phyloP scores from a whole-genome alignment of 1,140 invertebrate species.

The Tenebrio molitor region DNA sequence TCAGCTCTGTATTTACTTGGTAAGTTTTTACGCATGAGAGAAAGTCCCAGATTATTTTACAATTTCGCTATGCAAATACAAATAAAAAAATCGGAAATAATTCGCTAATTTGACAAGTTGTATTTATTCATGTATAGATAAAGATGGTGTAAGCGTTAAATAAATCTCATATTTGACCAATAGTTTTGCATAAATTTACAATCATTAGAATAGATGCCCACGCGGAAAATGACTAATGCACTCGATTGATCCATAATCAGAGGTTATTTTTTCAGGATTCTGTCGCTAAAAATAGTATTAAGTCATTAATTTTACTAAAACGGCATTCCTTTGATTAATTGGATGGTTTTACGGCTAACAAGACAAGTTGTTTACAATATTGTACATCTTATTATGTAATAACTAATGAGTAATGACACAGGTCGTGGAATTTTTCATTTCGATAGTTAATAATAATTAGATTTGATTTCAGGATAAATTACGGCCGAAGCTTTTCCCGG shows the following conservation, averaged over 20 bases:
- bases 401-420: constrained; percentile 10
- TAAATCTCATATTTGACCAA: constrained; percentile 4
- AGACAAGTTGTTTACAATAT: constrained; percentile 33
- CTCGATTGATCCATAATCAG: not conserved
- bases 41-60: no score
- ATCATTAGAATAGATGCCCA: constrained; percentile 1
- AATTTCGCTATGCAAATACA: no score
- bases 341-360: constrained; percentile 13
- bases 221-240: constrained; percentile 12
- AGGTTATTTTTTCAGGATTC: not conserved
- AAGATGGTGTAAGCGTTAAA: not conserved
- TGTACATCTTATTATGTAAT: constrained; percentile 18
- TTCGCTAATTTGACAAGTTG: no score
- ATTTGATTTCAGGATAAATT: not conserved
- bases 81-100: no score
- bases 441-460: constrained; percentile 2
- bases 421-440: not conserved
- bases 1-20: no score
- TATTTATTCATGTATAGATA: not conserved
- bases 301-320: constrained; percentile 11
- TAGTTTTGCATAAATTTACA: constrained; percentile 22
- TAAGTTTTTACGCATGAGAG: no score
- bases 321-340: constrained; percentile 14
- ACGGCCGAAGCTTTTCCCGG: not conserved
- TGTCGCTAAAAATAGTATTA: not conserved